Evolutionary conservation across 1,140 invertebrate genomes (phyloP).

Genomic region (Cherax destructor): DNA sequence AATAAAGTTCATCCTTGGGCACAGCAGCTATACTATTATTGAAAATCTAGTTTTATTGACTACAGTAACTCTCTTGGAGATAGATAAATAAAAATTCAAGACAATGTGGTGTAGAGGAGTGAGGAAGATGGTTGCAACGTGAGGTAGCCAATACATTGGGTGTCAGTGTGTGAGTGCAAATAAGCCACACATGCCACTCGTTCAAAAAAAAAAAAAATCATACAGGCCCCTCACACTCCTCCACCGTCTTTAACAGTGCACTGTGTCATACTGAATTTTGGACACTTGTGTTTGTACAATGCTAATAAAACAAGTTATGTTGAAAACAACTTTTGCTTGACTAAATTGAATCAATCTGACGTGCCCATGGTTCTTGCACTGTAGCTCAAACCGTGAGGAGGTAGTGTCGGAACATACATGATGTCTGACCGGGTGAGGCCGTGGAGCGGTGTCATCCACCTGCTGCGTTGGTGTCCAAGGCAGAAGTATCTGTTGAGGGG

Average conservation of each 20-base stretch:
- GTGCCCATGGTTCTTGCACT: slow-evolving; percentile 39
- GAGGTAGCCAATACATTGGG: slow-evolving; percentile 34
- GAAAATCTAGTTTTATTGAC: background rate
- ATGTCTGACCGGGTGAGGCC: slow-evolving; percentile 67
- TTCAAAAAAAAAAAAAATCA: slow-evolving; percentile 42
- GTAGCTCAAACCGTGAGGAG: slow-evolving; percentile 61
- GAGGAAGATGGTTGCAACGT: slow-evolving; percentile 51
- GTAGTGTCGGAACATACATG: slow-evolving; percentile 71
- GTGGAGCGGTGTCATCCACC: slow-evolving; percentile 56
- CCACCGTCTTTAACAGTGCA: slow-evolving; percentile 61
- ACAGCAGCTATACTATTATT: slow-evolving; percentile 22
- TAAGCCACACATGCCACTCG: slow-evolving; percentile 47
- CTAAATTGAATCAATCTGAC: background rate
- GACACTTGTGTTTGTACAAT: background rate
- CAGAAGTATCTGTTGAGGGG: slow-evolving; percentile 42
- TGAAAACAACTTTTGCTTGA: background rate
- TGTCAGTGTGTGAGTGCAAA: slow-evolving; percentile 38
- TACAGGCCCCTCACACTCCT: slow-evolving; percentile 56
- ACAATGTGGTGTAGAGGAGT: slow-evolving; percentile 12
- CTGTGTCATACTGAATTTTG: background rate
- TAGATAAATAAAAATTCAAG: background rate
- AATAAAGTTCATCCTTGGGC: slow-evolving; percentile 32
- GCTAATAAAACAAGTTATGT: background rate
- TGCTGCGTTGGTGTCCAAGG: slow-evolving; percentile 70
- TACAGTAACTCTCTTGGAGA: background rate